Base-by-base conservation (phyloP, 2,113 vertebrate genomes). In the Ochotona princeps region DNA sequence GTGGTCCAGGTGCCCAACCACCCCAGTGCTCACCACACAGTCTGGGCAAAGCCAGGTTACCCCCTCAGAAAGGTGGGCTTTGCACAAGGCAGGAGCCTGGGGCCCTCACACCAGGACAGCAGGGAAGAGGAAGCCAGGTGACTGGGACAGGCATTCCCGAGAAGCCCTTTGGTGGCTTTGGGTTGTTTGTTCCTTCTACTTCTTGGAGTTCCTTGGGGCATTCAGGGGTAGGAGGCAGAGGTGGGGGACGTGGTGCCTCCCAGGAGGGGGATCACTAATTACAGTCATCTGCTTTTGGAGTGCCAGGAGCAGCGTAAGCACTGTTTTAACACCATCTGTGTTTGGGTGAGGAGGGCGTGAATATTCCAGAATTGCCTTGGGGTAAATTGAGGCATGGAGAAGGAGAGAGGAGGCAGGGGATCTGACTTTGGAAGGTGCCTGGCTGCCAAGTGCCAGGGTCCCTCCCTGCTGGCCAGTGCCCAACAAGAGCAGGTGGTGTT, bases 91-190 rank as follows among this genome's bases (percentile, higher is more conserved):
- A 5, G 54, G 15, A 1, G 21, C 32, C 30, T 17, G 54, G 54
- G 54, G 18, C 54, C 54, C 17, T 57, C 13, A 11, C 13, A 1
- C 25, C 21, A 32, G 12, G 25, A 6, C 2, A 7, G 14, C 74
- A 44, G 10, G 51, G 49, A 26, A 5, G 61, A 63, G 72, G 21
- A 44, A 25, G 2, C 1, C 2, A 49, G 35, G 32, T 26, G 14
- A 18, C 7, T 7, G 17, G 14, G 18, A 0, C 1, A 10, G 15
- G 11, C 28, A 44, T 66, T 74, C 60, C 23, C 21, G 2, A 1
- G 0, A 47, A 54, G 54, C 14, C 28, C 69, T 32, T 23, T 15
- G 21, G 32, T 15, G n/a, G 83, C 13, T 0, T 44, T 0, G 7
- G 18, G 11, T 74, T 32, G 23, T 20, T 67, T 80, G 54, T 57